A percentile compares a stretch with the other conserved stretches of the same genome.
Conservation (phyloP, 92 coral and sea anemone species). For the Umimayanthus kanabou region DNA sequence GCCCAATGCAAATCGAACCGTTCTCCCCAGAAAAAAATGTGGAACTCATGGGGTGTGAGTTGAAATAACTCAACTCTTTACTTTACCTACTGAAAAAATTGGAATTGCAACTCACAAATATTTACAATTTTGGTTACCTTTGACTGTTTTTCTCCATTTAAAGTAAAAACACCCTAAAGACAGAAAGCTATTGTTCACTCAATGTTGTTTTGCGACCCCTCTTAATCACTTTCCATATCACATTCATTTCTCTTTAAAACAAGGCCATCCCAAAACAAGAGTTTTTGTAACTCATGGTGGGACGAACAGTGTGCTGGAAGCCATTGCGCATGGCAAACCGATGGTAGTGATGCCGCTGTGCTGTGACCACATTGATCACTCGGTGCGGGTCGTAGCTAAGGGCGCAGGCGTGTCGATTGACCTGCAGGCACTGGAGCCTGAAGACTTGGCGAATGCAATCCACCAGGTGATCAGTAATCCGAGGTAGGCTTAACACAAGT, state of each 20-base stretch:
- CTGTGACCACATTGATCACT: slow-evolving; percentile 40
- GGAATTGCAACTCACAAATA: no score
- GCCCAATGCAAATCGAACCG: no score
- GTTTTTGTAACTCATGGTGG: slow-evolving; percentile 39
- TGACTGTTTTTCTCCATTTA: no score
- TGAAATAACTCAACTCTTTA: no score
- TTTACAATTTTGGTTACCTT: no score
- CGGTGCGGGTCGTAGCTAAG: slow-evolving; percentile 25
- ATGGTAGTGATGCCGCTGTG: slow-evolving; percentile 45
- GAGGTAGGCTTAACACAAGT: slow-evolving; percentile 2
- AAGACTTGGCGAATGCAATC: slow-evolving; percentile 13
- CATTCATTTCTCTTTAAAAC: background rate
- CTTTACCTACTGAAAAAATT: no score
- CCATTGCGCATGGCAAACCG: slow-evolving; percentile 44
- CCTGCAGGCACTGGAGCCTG: slow-evolving; percentile 21
- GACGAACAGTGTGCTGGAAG: slow-evolving; percentile 40
- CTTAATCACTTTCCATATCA: background rate
- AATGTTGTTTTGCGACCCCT: no score
- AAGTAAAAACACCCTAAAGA: no score
- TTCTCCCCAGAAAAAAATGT: no score
- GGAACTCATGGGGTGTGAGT: no score
- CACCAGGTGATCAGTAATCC: background rate
- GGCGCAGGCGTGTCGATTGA: slow-evolving; percentile 27
- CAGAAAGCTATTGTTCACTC: no score
- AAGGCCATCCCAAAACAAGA: slow-evolving; percentile 41